Evolutionary conservation across 92 coral and sea anemone species (phyloP), one percentile per base, ranked within the genome.

Genomic region (Parazoanthus swiftii): DNA sequence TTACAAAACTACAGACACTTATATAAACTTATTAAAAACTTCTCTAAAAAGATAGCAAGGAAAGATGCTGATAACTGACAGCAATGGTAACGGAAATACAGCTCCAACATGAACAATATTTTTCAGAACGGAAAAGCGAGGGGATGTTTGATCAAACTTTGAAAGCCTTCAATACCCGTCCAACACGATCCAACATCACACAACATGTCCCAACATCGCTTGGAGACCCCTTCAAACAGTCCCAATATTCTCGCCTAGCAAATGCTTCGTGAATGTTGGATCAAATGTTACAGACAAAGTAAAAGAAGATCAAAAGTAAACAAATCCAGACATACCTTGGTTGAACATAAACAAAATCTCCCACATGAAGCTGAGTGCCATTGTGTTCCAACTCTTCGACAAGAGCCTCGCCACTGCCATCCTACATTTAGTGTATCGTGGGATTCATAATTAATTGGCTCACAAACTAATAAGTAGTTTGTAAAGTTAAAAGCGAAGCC

Each of bases 271-370:
- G 20, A 54, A 1, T 54, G 59, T 54, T 54, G 20, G 9, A 54
- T 54, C 18, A 54, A 54, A 51, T 51, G 16, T 51, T 51, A 10
- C 68, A 63, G n/a, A 63, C 0, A 63, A 63, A 63, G 70, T 63
- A 63, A 63, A 23, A 29, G 33, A 63, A 23, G n/a, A 63, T 63
- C n/a, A 63, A 63, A 63, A 0, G 26, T 63, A 20, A 63, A 63
- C 23, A 76, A 75, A 48, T 16, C 44, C 5, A 39, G 23, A 35
- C 80, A 16, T 77, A 96, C 98, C 98, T 93, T 89, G 98, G 95
- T 63, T 91, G 95, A 56, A 95, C 90, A 82, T 90, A 93, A 76
- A 97, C 98, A 88, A 92, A 97, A 79, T 97, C 98, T 21, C 99
- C 99, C 73, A 97, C 92, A 68, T 65, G 91, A 58, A 93, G 70